Percentiles rank a stretch among this genome's conserved stretches.
Evolutionary conservation across 2,113 vertebrate genomes (phyloP).

Genomic region (Petroica traversi): DNA sequence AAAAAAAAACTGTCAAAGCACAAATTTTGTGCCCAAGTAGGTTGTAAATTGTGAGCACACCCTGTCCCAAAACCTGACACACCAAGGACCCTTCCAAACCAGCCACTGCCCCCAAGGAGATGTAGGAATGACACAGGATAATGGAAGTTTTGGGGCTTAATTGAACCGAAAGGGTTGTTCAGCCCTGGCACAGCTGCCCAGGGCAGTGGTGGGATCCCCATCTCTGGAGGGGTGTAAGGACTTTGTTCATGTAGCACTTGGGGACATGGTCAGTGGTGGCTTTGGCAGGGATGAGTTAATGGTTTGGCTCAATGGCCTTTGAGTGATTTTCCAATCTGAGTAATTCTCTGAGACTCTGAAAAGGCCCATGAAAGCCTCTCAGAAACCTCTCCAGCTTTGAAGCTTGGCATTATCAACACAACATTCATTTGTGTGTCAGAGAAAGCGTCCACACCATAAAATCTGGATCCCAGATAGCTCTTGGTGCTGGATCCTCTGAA

Average conservation of each 20-base stretch:
- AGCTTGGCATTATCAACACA: not conserved
- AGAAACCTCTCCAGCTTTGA: not conserved
- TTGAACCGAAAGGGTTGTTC: not conserved
- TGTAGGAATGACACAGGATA: accelerated
- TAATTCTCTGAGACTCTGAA: not conserved
- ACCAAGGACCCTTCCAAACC: not conserved
- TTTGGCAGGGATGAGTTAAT: not conserved
- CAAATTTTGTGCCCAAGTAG: not conserved
- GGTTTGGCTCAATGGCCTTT: accelerated
- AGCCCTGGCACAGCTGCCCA: not conserved
- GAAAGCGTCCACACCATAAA: not conserved
- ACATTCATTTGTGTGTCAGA: not conserved
- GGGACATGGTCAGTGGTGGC: not conserved
- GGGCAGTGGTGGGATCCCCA: not conserved
- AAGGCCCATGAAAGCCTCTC: not conserved
- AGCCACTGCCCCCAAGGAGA: not conserved
- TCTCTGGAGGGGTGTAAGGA: not conserved
- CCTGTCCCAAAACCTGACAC: not conserved
- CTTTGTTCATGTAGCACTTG: accelerated
- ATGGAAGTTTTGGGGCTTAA: not conserved
- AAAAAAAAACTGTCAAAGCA: not conserved
- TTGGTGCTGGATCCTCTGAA: not conserved
- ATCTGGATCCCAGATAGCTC: not conserved
- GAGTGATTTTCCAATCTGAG: not conserved
- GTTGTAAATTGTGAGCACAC: not conserved